Base-by-base conservation (phyloP, 2,888 invertebrate genomes). In the Stratiomys singularior region DNA sequence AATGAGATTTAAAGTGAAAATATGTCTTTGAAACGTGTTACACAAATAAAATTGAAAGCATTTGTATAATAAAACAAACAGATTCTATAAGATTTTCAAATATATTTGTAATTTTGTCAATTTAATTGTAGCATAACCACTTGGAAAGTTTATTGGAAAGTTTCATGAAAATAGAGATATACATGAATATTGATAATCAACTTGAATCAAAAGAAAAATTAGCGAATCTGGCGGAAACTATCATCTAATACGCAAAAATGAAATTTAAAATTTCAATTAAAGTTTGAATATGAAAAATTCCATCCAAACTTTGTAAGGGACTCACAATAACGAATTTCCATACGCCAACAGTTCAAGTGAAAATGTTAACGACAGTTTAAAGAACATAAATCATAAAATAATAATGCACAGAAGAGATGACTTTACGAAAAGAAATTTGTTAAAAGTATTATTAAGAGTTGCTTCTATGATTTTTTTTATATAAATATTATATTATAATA, bases 101-200 rank as follows among this genome's bases (percentile, higher is more conserved):
- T 74, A 74, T 74, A 60, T 74, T 74, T 74, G 74, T 74, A 74
- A 74, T 74, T 74, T 74, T 74, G 58, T 74, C 74, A 74, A 37
- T 74, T 69, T 74, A 74, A 74, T 58, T 74, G 74, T 74, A 74
- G 60, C 13, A 74, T 74, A 74, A 60, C 37, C 58, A 74, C 60
- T 13, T n/a, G n/a, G n/a, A 23, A 23, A 60, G n/a, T n/a, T n/a
- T 21, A 21, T 52, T 18, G n/a, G 52, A 52, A 52, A 52, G 4
- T 52, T n/a, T n/a, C n/a, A n/a, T n/a, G n/a, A n/a, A n/a, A n/a
- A n/a, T n/a, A n/a, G n/a, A n/a, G n/a, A 44, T 44, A 44, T 44
- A 7, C 44, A 44, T 13, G 9, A 44, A 13, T 44, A 44, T 44
- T 7, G 13, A 44, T 13, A 9, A 44, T 44, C 44, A 44, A 44